These are phyloP conservation scores for Catostomus latipinnis DNA, from an alignment of 2,797 vertebrate species.

Conservation along the genomic window DNA sequence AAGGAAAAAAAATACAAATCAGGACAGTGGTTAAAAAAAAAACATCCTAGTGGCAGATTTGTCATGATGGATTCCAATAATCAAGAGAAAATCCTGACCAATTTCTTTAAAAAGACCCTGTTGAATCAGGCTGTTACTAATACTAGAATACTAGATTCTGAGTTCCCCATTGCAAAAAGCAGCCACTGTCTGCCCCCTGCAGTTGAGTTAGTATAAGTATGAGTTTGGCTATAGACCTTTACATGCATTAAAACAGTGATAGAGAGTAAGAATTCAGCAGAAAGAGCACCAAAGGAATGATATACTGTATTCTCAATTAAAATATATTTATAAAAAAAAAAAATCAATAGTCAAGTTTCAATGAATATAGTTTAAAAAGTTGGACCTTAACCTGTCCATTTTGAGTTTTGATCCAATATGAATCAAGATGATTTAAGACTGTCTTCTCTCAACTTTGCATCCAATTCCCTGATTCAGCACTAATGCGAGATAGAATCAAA, in stretches of 20 bases:
- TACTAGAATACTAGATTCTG: background rate
- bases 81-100: background rate
- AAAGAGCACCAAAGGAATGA: too few relatives aligned
- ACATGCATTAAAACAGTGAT: background rate
- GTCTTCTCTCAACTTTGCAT: constrained; percentile 7
- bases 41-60: background rate
- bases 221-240: background rate
- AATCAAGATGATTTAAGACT: constrained; percentile 57
- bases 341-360: background rate
- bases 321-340: background rate
- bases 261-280: background rate
- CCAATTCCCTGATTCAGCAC: constrained; percentile 10
- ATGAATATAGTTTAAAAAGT: background rate
- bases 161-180: background rate
- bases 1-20: background rate
- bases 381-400: constrained; percentile 11
- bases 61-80: background rate
- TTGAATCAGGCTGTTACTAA: background rate
- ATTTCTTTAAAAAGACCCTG: background rate
- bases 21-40: constrained; percentile 16
- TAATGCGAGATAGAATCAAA: constrained; percentile 21
- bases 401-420: constrained; percentile 73
- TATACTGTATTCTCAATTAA: background rate
- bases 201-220: constrained; percentile 42
- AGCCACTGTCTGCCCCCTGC: constrained; percentile 66